Conservation (phyloP, 2,113 vertebrate species). For the Morphnarchus princeps region DNA sequence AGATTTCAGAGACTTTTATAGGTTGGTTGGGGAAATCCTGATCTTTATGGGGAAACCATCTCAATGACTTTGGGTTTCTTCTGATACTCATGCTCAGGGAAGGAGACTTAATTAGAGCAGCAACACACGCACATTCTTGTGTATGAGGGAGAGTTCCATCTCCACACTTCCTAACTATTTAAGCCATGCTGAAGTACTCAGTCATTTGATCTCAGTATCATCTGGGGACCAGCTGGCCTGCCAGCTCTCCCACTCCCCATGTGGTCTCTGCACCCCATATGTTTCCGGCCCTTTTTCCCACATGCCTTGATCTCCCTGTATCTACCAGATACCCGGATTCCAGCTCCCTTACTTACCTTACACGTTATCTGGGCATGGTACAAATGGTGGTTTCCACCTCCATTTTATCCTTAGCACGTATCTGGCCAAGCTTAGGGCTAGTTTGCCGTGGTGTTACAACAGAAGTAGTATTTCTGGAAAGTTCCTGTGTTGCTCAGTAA, state of each 20-base stretch:
- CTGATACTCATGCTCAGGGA: neutral
- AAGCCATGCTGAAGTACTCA: constrained; percentile 55
- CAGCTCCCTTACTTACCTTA: constrained; percentile 18
- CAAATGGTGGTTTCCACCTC: neutral
- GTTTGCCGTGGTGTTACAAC: neutral
- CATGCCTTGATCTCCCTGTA: constrained; percentile 45
- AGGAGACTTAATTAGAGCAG: neutral
- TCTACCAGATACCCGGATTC: constrained; percentile 9
- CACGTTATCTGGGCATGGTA: neutral
- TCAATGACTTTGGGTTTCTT: neutral
- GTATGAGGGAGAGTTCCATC: constrained; percentile 19
- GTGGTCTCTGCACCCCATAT: constrained; percentile 56
- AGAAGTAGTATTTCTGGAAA: neutral
- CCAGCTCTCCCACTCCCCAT: constrained; percentile 53
- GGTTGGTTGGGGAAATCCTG: neutral
- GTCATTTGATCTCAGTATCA: constrained; percentile 62
- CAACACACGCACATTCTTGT: neutral
- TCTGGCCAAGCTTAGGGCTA: neutral
- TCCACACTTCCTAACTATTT: constrained; percentile 44
- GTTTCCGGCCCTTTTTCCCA: constrained; percentile 58
- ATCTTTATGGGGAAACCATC: neutral
- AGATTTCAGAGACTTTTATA: neutral
- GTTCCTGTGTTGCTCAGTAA: neutral
- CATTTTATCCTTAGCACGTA: neutral
- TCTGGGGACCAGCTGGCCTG: constrained; percentile 58